Conservation (phyloP, 2,113 vertebrate genomes). For the Tricholaema leucomelas region DNA sequence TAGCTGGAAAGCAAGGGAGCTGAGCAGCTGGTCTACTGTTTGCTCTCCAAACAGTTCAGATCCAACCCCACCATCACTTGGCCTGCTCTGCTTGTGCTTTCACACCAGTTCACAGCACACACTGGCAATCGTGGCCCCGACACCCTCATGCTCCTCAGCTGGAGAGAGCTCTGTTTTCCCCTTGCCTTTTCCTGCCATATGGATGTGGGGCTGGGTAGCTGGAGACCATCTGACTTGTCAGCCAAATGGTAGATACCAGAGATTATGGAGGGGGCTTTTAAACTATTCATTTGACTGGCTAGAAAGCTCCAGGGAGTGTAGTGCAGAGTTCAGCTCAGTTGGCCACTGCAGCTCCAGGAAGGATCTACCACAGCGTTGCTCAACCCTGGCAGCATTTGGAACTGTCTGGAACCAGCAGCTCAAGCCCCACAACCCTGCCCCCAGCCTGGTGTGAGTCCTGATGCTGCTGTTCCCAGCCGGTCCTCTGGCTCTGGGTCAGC, state of each 20-base stretch:
- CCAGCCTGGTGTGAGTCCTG: accelerated
- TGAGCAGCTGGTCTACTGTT: accelerated
- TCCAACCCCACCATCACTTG: accelerated
- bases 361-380: neutral
- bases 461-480: neutral
- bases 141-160: neutral
- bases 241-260: neutral
- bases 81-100: neutral
- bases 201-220: neutral
- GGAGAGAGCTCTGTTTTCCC: neutral
- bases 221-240: slow-evolving; percentile 21
- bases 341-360: accelerated
- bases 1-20: neutral
- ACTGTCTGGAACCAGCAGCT: neutral
- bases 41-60: neutral
- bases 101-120: accelerated
- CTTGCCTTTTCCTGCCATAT: slow-evolving; percentile 1
- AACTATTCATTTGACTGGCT: slow-evolving; percentile 4
- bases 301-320: neutral
- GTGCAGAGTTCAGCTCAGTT: neutral
- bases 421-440: neutral
- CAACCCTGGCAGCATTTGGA: accelerated
- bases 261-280: slow-evolving; percentile 1
- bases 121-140: accelerated
- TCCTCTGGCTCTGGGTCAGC: neutral